Conservation (phyloP, 2,113 vertebrate species). For the Neolamprologus devosi region DNA sequence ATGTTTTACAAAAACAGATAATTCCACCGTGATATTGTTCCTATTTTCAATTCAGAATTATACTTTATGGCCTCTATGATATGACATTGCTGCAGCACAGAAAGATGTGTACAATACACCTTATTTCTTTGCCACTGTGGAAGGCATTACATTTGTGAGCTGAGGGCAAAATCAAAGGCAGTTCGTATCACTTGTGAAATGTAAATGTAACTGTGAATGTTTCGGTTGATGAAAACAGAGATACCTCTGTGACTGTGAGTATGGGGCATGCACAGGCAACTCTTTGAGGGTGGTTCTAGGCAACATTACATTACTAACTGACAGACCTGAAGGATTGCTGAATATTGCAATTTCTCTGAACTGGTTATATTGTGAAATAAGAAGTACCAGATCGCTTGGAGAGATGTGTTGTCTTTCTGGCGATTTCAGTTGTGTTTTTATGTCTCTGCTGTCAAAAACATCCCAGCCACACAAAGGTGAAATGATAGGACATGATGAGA, state of each 20-base stretch:
- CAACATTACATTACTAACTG: conserved; percentile 2
- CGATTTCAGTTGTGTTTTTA: not conserved
- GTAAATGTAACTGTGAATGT: conserved; percentile 10
- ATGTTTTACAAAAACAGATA: not conserved
- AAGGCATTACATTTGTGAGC: not conserved
- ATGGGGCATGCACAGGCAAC: not conserved
- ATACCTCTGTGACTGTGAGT: not conserved
- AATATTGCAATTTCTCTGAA: conserved; percentile 16
- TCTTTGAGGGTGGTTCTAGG: not conserved
- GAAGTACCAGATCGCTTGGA: not conserved
- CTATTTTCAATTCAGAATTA: not conserved
- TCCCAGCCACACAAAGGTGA: not conserved
- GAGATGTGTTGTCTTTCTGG: not conserved
- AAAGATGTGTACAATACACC: not conserved
- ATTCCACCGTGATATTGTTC: not conserved
- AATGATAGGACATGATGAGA: not conserved
- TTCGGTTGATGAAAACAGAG: conserved; percentile 1
- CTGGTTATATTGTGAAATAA: conserved; percentile 7
- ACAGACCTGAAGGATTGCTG: not conserved
- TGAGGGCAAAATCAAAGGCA: not conserved
- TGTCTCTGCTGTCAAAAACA: not conserved
- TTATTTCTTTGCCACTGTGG: not conserved
- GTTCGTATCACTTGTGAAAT: conserved; percentile 8
- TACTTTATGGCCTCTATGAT: not conserved
- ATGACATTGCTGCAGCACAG: not conserved